Evolutionary conservation across 2,888 invertebrate species (phyloP), one percentile per base, ranked within the genome.

Genomic region (Cheilosia impressa): DNA sequence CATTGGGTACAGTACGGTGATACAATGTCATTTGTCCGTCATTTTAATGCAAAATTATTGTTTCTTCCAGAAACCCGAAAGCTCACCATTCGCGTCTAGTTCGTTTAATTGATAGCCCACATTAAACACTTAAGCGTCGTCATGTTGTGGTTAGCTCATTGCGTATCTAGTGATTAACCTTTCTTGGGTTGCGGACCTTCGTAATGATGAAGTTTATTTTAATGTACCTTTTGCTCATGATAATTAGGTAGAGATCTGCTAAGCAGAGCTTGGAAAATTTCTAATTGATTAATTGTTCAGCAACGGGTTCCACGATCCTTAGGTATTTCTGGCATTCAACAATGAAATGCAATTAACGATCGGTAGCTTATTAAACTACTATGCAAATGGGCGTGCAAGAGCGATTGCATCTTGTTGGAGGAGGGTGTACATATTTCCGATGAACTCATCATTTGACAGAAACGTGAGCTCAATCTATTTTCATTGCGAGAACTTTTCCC

Each of bases 31-130:
- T 31, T 19, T 47, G n/a, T n/a, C 19, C 19, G 31, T 45, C n/a
- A n/a, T 66, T 43, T 66, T 76, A 76, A 76, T 76, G 58, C 60
- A 65, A 68, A 76, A 76, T 15, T 27, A 68, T 58, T 68, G 76
- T 76, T 43, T 27, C 43, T 17, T 17, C 58, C 24, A 31, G 13
- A 15, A 50, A 50, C 17, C 9, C 41, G 0, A 47, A 17, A 43
- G 19, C 9, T 9, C 45, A 45, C 38, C 4, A 38, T 13, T 38
- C 45, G 50, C 13, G 10, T 31, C 43, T 10, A 47, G 45, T n/a
- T 60, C 69, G 13, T 9, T 19, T 19, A 53, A 31, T 73, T 43
- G 47, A 55, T 53, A 43, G 24, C 4, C n/a, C 45, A 38, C 63
- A 55, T 73, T 75, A n/a, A 41, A 31, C 47, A 10, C 55, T 19